Conservation (phyloP, 1,140 invertebrate genomes). For the Lethocerus indicus region DNA sequence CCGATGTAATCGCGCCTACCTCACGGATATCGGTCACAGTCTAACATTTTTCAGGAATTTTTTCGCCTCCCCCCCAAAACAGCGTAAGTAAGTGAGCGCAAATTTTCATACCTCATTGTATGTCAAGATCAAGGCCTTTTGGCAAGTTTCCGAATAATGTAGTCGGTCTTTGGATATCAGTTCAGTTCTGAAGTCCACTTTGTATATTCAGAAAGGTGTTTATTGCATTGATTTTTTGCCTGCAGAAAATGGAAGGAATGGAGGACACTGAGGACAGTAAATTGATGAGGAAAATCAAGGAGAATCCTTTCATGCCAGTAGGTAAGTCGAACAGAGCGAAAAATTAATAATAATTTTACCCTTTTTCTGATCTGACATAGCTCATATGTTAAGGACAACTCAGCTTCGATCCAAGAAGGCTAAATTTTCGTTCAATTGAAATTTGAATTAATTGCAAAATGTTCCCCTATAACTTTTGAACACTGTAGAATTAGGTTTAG, state of each 20-base stretch:
- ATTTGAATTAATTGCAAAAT: no score
- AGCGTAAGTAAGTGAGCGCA: constrained; percentile 1
- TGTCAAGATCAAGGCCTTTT: not conserved
- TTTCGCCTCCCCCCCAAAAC: not conserved
- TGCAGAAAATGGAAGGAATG: not conserved
- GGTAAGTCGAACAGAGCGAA: not conserved
- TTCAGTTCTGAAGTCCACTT: not conserved
- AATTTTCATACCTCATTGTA: no score
- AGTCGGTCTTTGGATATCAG: not conserved
- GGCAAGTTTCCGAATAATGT: not conserved
- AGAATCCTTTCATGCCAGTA: constrained; percentile 1
- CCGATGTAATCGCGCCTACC: no score
- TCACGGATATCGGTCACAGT: no score
- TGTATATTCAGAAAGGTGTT: not conserved
- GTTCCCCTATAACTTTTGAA: no score
- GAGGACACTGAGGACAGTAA: not conserved
- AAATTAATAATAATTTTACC: no score
- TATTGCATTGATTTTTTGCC: not conserved
- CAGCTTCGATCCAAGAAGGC: no score
- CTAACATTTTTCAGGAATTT: no score
- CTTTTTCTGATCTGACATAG: no score
- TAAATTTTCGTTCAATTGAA: no score
- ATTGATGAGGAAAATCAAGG: constrained; percentile 1
- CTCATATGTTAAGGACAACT: no score
- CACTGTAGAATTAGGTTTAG: no score